Conservation (phyloP, 2,888 invertebrate genomes). For the Phortica okadai region DNA sequence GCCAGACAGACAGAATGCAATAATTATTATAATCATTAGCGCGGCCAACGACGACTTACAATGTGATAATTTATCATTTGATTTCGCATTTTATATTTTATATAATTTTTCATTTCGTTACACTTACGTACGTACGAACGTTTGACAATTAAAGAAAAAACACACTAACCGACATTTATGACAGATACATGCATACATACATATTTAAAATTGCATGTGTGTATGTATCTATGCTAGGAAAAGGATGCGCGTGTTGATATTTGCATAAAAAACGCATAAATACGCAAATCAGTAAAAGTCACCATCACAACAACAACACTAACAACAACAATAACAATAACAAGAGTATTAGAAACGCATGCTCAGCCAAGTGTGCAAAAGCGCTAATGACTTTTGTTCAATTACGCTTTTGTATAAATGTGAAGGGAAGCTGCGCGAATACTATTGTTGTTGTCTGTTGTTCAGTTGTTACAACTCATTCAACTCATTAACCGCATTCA, state of each 20-base stretch:
- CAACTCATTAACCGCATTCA: too few species aligned
- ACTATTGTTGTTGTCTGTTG: too few species aligned
- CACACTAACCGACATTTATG: background rate
- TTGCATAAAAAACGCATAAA: constrained; percentile 67
- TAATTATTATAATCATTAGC: constrained; percentile 15
- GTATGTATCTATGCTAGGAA: constrained; percentile 44
- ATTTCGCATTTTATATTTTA: constrained; percentile 44
- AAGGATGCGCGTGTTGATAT: constrained; percentile 38
- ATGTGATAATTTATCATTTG: constrained; percentile 66
- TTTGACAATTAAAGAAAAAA: constrained; percentile 36
- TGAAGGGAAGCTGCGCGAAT: background rate
- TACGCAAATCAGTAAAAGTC: constrained; percentile 32
- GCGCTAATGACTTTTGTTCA: background rate
- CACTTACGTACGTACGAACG: background rate
- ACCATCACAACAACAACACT: background rate
- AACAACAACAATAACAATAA: background rate
- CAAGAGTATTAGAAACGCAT: background rate
- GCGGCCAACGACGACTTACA: constrained; percentile 36
- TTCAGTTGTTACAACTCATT: too few species aligned
- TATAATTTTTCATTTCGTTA: constrained; percentile 18
- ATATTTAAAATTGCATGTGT: background rate
- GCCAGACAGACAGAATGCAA: constrained; percentile 3
- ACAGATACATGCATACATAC: background rate
- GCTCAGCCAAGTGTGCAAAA: background rate
- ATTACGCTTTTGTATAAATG: background rate